These are phyloP conservation scores for Pyrgus malvae DNA, from an alignment of 2,888 invertebrate species.

Conservation along the genomic window DNA sequence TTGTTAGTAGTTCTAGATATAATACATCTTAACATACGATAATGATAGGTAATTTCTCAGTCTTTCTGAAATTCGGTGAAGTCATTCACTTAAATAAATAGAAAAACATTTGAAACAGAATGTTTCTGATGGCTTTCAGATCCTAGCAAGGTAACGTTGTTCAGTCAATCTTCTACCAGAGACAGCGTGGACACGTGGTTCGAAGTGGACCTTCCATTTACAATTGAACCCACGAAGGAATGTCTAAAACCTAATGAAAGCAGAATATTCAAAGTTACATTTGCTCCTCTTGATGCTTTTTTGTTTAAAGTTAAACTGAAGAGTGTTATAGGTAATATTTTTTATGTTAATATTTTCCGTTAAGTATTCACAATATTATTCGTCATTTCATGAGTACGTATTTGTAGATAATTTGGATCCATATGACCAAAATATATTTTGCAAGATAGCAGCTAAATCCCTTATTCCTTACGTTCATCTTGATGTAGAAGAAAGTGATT, in stretches of 20 bases:
- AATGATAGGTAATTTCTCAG: no score
- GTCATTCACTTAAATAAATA: no score
- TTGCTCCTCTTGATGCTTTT: slow-evolving; percentile 80
- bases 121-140: slow-evolving; percentile 37
- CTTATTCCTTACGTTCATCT: slow-evolving; percentile 87
- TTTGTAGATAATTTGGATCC: slow-evolving; percentile 74
- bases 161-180: slow-evolving; percentile 57
- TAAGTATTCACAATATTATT: not conserved
- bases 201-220: slow-evolving; percentile 74
- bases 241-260: slow-evolving; percentile 67
- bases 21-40: no score
- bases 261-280: slow-evolving; percentile 69
- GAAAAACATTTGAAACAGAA: not conserved
- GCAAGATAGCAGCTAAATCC: slow-evolving; percentile 81
- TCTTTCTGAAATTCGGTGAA: no score
- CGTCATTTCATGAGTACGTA: no score
- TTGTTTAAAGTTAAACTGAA: slow-evolving; percentile 69
- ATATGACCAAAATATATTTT: slow-evolving; percentile 76
- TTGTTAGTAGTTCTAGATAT: no score
- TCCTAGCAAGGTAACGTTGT: slow-evolving; percentile 63
- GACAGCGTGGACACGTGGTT: slow-evolving; percentile 72
- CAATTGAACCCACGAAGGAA: slow-evolving; percentile 68
- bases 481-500: slow-evolving; percentile 85
- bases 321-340: slow-evolving; percentile 58
- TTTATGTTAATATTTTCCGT: not conserved